Percentiles rank a stretch among this genome's conserved stretches.
phyloP scores from a whole-genome alignment of 2,888 invertebrate genomes.

The Heliconius aoede region DNA sequence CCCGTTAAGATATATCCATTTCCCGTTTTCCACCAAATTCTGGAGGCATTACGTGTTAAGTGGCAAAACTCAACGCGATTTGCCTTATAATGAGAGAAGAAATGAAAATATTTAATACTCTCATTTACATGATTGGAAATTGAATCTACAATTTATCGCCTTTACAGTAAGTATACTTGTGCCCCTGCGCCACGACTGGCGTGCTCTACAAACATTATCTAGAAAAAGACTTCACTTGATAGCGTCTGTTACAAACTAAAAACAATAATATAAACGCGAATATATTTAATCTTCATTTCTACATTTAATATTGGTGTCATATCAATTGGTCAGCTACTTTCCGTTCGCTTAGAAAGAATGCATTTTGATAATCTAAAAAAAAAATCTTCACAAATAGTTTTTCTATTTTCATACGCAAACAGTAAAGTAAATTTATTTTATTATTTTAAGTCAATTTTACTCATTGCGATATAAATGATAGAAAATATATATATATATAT shows the following conservation, averaged over 20 bases:
- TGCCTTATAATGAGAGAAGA: too few relatives aligned
- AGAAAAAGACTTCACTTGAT: background rate
- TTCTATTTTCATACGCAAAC: background rate
- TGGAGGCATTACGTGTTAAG: too few relatives aligned
- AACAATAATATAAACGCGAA: background rate
- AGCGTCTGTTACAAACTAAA: background rate
- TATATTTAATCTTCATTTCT: background rate
- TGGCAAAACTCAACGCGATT: too few relatives aligned
- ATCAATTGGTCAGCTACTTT: background rate
- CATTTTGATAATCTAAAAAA: background rate
- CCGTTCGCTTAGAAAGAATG: too few relatives aligned
- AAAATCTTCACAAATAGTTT: background rate
- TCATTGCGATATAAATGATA: background rate
- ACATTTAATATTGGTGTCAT: background rate
- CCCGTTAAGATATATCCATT: too few relatives aligned
- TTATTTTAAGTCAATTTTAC: background rate
- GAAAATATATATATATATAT: conserved; percentile 1
- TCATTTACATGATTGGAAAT: too few relatives aligned
- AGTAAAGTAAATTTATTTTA: too few relatives aligned
- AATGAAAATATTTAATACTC: too few relatives aligned
- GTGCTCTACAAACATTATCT: background rate
- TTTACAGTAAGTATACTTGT: too few relatives aligned
- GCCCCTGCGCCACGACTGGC: too few relatives aligned
- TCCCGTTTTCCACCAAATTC: too few relatives aligned
- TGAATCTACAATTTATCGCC: too few relatives aligned